Evolutionary conservation across 2,113 vertebrate species (phyloP), one percentile per base, ranked within the genome.

Genomic region (Serinus canaria): DNA sequence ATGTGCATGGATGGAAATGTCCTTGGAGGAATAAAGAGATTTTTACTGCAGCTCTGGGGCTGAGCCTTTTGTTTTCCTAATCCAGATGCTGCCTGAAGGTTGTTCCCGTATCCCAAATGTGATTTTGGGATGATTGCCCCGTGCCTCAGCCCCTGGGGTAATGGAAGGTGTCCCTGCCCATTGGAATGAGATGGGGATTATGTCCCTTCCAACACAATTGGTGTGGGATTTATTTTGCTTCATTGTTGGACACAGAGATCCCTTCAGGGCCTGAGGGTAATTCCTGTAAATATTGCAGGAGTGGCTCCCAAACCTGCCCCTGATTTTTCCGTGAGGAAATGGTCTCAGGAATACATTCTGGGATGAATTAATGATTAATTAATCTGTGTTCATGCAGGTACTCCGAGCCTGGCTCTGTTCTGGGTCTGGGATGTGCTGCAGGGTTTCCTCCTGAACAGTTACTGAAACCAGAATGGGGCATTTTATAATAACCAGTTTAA

Each of bases 11-110:
- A 2, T 69, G 84, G 91, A 44, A 41, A 30, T 6, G 43, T 37
- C 31, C 35, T 33, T 8, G 35, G 15, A 24, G 33, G 15, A n/a
- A 25, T 6, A 37, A 68, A 43, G 21, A 3, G n/a, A 3, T 24
- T 9, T 41, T 59, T 20, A 1, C 23, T 15, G 28, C 7, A 1
- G 15, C 31, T 44, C 10, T 0, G 1, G 49, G 49, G 5, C 27
- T 44, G 47, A 70, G 12, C 18, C 31, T 49, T 70, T 35, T 2
- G 6, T 4, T 33, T 30, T 8, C 21, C 7, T 7, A 2, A 4
- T 27, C 24, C 58, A 49, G 43, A 2, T 27, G 67, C 43, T 56
- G 58, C 67, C 59, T 33, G 22, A 23, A 49, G 21, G 76, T 12
- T 80, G 25, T 25, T 64, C 22, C 62, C 6, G 0, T 17, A 41